phyloP scores from a whole-genome alignment of 2,113 vertebrate species.

The Eulemur macaco region DNA sequence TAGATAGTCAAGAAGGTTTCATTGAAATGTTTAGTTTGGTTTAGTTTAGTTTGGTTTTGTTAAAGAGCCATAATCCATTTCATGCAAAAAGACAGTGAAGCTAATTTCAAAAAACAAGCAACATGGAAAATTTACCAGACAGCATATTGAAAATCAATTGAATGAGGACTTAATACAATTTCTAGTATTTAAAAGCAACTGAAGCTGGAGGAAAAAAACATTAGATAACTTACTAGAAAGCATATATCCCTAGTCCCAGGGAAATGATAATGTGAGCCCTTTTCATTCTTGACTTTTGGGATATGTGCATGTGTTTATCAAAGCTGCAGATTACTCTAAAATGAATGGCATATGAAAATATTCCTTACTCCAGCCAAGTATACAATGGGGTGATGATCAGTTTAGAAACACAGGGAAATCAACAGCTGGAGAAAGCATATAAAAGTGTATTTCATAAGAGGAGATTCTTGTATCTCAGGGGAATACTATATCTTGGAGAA shows the following conservation, averaged over 20 bases:
- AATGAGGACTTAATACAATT: not conserved
- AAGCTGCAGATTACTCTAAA: constrained; percentile 13
- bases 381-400: not conserved
- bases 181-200: not conserved
- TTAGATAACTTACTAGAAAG: not conserved
- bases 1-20: not conserved
- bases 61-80: not conserved
- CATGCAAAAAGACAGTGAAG: not conserved
- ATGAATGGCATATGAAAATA: not conserved
- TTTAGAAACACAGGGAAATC: not conserved
- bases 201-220: not conserved
- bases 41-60: not conserved
- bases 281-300: not conserved
- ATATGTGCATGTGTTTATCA: not conserved
- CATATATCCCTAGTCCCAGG: not conserved
- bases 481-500: not conserved
- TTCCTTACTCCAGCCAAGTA: not conserved
- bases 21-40: not conserved
- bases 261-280: not conserved
- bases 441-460: not conserved
- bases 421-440: not conserved
- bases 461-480: not conserved
- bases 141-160: constrained; percentile 39
- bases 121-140: not conserved
- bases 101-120: not conserved